phyloP scores from a whole-genome alignment of 2,113 vertebrate genomes.

The Hyaena hyaena region DNA sequence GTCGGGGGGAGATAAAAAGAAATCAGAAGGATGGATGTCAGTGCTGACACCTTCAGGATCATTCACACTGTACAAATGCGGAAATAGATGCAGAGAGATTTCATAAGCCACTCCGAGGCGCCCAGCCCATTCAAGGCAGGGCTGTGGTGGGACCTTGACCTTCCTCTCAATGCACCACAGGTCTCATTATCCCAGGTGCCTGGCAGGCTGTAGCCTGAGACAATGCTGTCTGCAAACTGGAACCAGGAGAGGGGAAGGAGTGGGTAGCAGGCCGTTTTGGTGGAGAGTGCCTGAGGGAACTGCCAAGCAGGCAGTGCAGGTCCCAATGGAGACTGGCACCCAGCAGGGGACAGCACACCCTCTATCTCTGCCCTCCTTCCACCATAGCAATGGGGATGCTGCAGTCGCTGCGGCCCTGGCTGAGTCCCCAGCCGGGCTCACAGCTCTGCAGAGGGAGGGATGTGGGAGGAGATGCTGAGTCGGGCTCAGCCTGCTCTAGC shows the following conservation, averaged over 20 bases:
- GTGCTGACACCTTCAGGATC: background rate
- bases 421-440: background rate
- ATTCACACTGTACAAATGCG: background rate
- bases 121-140: background rate
- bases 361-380: background rate
- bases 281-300: background rate
- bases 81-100: background rate
- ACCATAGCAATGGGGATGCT: background rate
- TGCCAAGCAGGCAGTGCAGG: background rate
- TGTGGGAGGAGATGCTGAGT: background rate
- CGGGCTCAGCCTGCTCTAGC: background rate
- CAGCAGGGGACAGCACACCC: background rate
- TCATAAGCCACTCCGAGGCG: background rate
- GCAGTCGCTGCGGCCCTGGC: background rate
- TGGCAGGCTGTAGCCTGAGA: background rate
- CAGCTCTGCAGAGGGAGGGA: conserved; percentile 25
- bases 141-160: background rate
- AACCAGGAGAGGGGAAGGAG: background rate
- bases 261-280: background rate
- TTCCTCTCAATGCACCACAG: background rate
- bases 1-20: background rate
- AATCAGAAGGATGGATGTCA: background rate
- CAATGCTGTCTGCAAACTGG: background rate
- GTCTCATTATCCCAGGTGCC: background rate
- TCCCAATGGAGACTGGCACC: background rate